A percentile compares a stretch with the other conserved stretches of the same genome.
Evolutionary conservation across 2,888 invertebrate species (phyloP).

Genomic region (Corbicula japonica): DNA sequence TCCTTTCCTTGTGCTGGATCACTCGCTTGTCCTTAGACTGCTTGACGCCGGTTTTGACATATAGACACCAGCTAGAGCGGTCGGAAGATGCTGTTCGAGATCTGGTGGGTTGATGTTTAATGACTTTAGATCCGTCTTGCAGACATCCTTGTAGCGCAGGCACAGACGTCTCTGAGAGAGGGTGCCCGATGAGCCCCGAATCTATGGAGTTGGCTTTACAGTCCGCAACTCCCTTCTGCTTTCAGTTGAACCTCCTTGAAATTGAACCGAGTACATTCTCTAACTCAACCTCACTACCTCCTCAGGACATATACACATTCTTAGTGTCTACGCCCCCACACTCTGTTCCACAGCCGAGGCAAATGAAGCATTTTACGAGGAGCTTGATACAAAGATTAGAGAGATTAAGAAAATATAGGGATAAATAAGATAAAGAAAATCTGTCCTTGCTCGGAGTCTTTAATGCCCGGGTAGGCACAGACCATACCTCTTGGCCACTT

Average conservation of each 20-base stretch:
- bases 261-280: conserved; percentile 9
- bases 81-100: no score
- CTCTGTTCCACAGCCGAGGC: not conserved
- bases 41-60: no score
- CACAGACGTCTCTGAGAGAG: no score
- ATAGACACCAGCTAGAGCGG: no score
- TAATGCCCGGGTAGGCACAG: conserved; percentile 38
- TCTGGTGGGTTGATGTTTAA: no score
- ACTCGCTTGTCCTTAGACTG: no score
- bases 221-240: conserved; percentile 14
- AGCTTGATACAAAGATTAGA: not conserved
- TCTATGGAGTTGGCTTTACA: conserved; percentile 20
- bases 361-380: conserved; percentile 1
- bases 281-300: not conserved
- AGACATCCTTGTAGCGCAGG: no score
- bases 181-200: not conserved
- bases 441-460: conserved; percentile 43
- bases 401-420: no score
- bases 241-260: conserved; percentile 2
- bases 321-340: conserved; percentile 8
- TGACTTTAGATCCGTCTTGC: no score
- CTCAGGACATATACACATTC: not conserved
- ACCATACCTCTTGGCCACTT: conserved; percentile 29
- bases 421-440: conserved; percentile 1
- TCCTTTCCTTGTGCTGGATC: no score